Base-by-base conservation (phyloP, 1,140 invertebrate genomes). In the Vanessa tameamea region DNA sequence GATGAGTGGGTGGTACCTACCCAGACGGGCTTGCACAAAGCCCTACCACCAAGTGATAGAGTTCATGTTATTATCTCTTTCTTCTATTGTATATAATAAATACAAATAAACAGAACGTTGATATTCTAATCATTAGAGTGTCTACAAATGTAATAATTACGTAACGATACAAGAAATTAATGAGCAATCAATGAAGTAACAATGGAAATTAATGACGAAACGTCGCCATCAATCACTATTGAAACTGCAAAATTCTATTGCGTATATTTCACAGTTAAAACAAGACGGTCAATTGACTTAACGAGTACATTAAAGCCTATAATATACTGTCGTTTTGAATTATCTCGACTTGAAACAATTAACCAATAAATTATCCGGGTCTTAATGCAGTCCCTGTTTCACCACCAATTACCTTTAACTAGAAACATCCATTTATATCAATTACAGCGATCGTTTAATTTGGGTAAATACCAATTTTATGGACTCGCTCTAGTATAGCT, bases 371-470 rank as follows among this genome's bases (percentile, higher is more conserved):
- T 76, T 76, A 76, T 72, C 74, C 71, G 69, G 64, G 69, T 64
- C 53, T 64, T 67, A 64, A 71, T 55, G 64, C 65, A 70, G 59
- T 70, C 64, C 70, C 59, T 72, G 74, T 76, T 79, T 80, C 81
- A 83, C 73, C 73, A 78, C 82, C 85, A 90, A 89, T 90, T 90
- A 87, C 69, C 75, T 85, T 86, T 87, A 90, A 90, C 85, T 86
- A 87, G 89, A 91, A 91, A 91, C 88, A 84, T 73, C 88, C 87
- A 90, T 92, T 92, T 87, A 78, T 92, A 88, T 92, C 87, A 90
- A 89, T 92, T 90, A 90, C 82, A 79, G 69, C 57, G 78, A 73
- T 76, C 81, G 78, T 82, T 92, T 89, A 89, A 90, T 89, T 91
- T 90, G 78, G 87, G 84, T 88, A 87, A 92, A 90, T 88, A 90